These are phyloP conservation scores for Chrysodeixis includens DNA, from an alignment of 2,888 invertebrate genomes.

Conservation along the genomic window DNA sequence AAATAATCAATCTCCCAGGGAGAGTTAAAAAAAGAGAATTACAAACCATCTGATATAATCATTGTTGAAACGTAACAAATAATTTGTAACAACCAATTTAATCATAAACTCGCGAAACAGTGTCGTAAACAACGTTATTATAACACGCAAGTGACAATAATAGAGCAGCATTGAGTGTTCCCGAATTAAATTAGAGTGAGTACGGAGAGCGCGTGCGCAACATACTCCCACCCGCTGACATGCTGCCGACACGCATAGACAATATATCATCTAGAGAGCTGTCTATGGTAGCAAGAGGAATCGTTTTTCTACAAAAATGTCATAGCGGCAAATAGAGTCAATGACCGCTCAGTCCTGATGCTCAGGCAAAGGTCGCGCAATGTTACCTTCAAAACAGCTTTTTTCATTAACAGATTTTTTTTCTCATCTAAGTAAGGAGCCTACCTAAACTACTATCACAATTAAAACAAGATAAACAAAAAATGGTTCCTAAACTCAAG, in stretches of 20 bases:
- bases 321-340: neutral
- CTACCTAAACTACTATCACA: too few species aligned
- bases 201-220: constrained; percentile 60
- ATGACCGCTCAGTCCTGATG: neutral
- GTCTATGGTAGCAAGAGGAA: neutral
- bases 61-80: constrained; percentile 7
- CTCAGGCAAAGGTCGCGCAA: neutral
- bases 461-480: too few species aligned
- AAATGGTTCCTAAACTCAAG: neutral
- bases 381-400: too few species aligned
- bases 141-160: constrained; percentile 68
- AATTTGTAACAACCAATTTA: constrained; percentile 39
- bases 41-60: neutral
- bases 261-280: constrained; percentile 34
- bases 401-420: too few species aligned
- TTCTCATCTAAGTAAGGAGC: too few species aligned
- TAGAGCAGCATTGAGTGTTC: constrained; percentile 72
- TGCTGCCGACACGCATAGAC: constrained; percentile 40
- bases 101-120: constrained; percentile 62
- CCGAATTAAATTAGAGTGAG: constrained; percentile 67
- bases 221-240: constrained; percentile 56
- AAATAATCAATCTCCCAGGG: neutral
- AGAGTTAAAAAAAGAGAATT: neutral
- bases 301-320: neutral
- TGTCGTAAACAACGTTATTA: constrained; percentile 66